A percentile compares a stretch with the other conserved stretches of the same genome.
Evolutionary conservation across 2,113 vertebrate species (phyloP).

Genomic region (Carettochelys insculpta): DNA sequence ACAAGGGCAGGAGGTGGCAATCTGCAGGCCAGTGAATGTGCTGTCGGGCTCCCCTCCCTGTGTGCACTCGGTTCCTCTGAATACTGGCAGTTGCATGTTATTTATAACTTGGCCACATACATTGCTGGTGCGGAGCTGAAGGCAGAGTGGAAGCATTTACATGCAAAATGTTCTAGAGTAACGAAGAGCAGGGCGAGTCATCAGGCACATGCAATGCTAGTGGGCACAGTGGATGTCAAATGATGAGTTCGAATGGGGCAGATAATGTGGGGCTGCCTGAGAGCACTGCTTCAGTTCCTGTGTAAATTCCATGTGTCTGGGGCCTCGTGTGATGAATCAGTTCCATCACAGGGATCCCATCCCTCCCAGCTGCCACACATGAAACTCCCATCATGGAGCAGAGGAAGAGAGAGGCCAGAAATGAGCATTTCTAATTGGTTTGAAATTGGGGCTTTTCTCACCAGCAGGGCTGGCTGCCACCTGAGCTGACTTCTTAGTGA

Average conservation of each 20-base stretch:
- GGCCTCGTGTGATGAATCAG: not conserved
- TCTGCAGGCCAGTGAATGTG: not conserved
- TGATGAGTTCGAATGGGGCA: not conserved
- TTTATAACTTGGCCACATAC: not conserved
- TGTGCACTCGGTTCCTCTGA: not conserved
- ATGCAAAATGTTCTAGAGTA: not conserved
- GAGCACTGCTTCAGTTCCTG: accelerated
- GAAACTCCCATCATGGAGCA: not conserved
- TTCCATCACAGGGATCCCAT: not conserved
- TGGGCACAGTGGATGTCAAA: accelerated
- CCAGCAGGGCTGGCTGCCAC: accelerated
- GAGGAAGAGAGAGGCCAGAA: not conserved
- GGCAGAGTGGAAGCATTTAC: not conserved
- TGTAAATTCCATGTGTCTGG: accelerated
- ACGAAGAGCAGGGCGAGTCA: not conserved
- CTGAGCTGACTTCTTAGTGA: accelerated
- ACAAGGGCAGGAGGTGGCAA: not conserved
- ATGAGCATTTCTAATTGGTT: accelerated
- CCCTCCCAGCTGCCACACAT: accelerated
- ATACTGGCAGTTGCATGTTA: not conserved
- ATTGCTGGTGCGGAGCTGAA: not conserved
- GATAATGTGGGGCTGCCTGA: accelerated
- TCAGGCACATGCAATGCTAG: accelerated
- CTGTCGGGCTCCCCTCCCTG: not conserved
- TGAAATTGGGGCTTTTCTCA: not conserved